Base-by-base conservation (phyloP, 1,140 invertebrate genomes). In the Scaptomyza graminum region DNA sequence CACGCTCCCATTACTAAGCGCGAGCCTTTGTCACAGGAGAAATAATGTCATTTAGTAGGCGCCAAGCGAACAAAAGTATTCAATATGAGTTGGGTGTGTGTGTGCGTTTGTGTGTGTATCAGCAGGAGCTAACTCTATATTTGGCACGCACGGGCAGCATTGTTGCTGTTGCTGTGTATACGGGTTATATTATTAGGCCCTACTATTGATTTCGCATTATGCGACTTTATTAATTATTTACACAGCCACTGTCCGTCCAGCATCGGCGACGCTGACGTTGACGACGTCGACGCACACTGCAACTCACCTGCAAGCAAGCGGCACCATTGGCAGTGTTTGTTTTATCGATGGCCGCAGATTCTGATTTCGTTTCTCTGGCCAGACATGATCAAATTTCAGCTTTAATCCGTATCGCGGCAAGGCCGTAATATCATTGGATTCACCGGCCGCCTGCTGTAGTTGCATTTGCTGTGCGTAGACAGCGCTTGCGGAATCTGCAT, bases 331-430 rank as follows among this genome's bases (percentile, higher is more conserved):
- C 51, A 91, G 62, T n/a, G 88, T 65, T 91, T 97, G 95, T 64
- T 93, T 93, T 2, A 96, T 89, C 75, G 93, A 93, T 9, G 95
- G 95, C 69, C 92, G 92, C 22, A 94, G 91, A 79, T 94, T 94
- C 81, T 96, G 95, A 70, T 94, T 94, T 84, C 95, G 94, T 91
- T 95, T 95, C 83, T 96, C 93, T 11, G 95, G 94, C 93, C 94
- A 97, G 72, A 94, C 93, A 93, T 97, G 95, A 92, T 96, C 93
- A 70, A 97, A 92, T 74, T 93, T 93, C 55, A 97, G 92, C 91
- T 95, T 95, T 77, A 96, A 93, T 11, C 96, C 95, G 85, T 94
- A 94, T 76, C 94, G 93, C 37, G 95, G 93, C 60, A 91, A 72
- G 1, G 79, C 90, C 8, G 79, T 84, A 25, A 91, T 66, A 55